A percentile compares a stretch with the other conserved stretches of the same genome.
phyloP scores from a whole-genome alignment of 2,888 invertebrate genomes.

The Drosophila anomelani region DNA sequence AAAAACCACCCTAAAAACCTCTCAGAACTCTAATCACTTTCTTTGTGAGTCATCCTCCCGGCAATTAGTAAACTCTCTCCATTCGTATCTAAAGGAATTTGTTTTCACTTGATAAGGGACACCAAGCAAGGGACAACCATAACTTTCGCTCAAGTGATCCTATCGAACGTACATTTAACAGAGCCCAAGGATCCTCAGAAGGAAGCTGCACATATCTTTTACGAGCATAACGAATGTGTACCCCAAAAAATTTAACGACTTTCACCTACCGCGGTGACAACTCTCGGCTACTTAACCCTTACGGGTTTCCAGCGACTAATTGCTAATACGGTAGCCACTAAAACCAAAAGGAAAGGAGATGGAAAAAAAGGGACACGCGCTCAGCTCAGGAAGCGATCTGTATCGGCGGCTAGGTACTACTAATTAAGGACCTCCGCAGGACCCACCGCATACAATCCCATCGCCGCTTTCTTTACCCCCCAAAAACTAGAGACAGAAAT shows the following conservation, averaged over 20 bases:
- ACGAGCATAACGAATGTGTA: constrained; percentile 47
- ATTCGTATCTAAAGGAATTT: constrained; percentile 25
- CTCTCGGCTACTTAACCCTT: constrained; percentile 59
- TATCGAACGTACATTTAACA: constrained; percentile 13
- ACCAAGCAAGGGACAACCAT: constrained; percentile 6
- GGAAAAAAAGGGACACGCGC: constrained; percentile 37
- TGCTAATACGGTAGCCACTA: constrained; percentile 24
- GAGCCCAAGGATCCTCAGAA: not conserved
- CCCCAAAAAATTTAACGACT: constrained; percentile 58
- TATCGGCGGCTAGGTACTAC: constrained; percentile 37
- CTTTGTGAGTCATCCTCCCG: constrained; percentile 25
- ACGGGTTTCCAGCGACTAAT: constrained; percentile 30
- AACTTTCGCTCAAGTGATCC: constrained; percentile 32
- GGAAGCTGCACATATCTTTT: constrained; percentile 31
- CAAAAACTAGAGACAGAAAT: too few relatives aligned
- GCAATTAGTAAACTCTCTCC: constrained; percentile 29
- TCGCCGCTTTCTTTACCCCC: not conserved
- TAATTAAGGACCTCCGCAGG: constrained; percentile 44
- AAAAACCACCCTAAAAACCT: too few relatives aligned
- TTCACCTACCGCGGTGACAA: constrained; percentile 69
- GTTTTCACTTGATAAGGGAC: constrained; percentile 30
- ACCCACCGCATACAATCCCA: constrained; percentile 40
- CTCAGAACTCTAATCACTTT: not conserved
- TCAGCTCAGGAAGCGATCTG: constrained; percentile 29
- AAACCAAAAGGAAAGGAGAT: not conserved